A percentile compares a stretch with the other conserved stretches of the same genome.
Conservation (phyloP, 1,140 invertebrate species). For the Zaprionus kolodkinae region DNA sequence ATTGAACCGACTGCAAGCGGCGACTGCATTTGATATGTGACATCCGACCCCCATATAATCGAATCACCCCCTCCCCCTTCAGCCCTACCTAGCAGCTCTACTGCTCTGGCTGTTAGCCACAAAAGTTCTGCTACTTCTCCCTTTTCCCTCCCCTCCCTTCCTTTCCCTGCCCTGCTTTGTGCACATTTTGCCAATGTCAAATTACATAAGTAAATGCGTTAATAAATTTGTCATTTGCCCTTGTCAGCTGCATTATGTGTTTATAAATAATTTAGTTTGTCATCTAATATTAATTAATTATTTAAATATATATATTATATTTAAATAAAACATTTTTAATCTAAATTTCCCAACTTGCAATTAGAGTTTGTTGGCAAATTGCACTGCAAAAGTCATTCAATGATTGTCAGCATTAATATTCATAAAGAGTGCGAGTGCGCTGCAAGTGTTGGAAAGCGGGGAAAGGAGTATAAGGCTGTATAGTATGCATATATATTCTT, state of each 20-base stretch:
- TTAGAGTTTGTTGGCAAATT: background rate
- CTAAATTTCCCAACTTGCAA: slow-evolving; percentile 10
- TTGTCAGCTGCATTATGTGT: slow-evolving; percentile 12
- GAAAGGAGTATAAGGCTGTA: background rate
- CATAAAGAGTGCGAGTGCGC: background rate
- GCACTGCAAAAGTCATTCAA: background rate
- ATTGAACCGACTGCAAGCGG: slow-evolving; percentile 42
- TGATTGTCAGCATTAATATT: background rate
- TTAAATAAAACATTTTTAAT: background rate
- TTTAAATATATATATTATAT: background rate
- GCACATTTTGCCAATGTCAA: background rate
- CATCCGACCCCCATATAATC: background rate
- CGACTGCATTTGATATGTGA: slow-evolving; percentile 49
- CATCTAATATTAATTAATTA: background rate
- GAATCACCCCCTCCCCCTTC: background rate
- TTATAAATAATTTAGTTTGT: slow-evolving; percentile 4
- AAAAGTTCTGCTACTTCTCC: background rate
- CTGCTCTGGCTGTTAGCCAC: background rate
- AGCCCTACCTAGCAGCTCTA: background rate
- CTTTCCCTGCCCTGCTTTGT: background rate
- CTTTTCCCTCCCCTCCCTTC: background rate
- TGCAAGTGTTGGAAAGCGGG: background rate
- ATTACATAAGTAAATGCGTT: slow-evolving; percentile 6
- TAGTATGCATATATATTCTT: too few species aligned
- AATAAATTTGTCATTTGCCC: slow-evolving; percentile 30